Base-by-base conservation (phyloP, 2,113 vertebrate genomes). In the Chlamydotis undulata region DNA sequence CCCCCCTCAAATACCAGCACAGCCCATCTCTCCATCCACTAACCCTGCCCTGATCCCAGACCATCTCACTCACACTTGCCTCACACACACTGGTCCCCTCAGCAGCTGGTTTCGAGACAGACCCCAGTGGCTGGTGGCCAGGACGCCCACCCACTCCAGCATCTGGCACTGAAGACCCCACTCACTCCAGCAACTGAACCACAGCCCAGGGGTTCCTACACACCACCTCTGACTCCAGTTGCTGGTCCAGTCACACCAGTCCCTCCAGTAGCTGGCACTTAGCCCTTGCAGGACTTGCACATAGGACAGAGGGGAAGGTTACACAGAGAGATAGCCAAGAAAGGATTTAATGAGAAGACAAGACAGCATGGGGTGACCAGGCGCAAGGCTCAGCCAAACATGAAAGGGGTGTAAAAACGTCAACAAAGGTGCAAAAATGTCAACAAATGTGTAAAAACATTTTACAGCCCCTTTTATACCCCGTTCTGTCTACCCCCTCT, bases 61-160 rank as follows among this genome's bases (percentile, higher is more conserved):
- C 29, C 15, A 18, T 28, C n/a, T 35, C 35, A 55, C n/a, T n/a
- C 39, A 33, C 10, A 4, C 10, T 55, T 0, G 0, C 21, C n/a
- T 37, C 52, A 47, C 0, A 2, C 35, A 29, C 2, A 1, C 29
- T 4, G 0, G 11, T 19, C 5, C 10, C 64, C 79, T 10, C 57
- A 28, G 52, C n/a, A 73, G 18, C 64, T 31, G n/a, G 15, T 60
- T 83, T 35, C 0, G 5, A 53, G 19, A 81, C 8, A 7, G 7
- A 37, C 13, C 22, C 10, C 47, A 37, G 61, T 19, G 33, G 45
- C 47, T 61, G 24, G 17, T 55, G 31, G 31, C 17, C 9, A 10
- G 25, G 65, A 67, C 14, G 6, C 24, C n/a, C 45, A n/a, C 28
- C 24, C 21, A 3, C 37, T 31, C 35, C 78, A 77, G 37, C 14